phyloP scores from a whole-genome alignment of 1,140 invertebrate genomes.

The Saxidomus purpurata region DNA sequence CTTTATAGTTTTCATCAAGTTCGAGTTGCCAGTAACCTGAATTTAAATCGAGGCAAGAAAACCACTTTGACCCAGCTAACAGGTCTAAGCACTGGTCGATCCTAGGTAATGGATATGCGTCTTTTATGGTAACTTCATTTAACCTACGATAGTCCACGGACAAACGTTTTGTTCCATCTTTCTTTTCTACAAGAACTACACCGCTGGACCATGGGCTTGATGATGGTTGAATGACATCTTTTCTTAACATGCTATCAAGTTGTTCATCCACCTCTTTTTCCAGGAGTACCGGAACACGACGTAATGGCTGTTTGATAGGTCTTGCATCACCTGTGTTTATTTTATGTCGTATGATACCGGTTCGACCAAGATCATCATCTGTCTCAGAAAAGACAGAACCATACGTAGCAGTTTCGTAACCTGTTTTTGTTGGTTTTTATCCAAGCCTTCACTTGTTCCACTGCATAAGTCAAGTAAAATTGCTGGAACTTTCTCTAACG shows the following conservation, averaged over 20 bases:
- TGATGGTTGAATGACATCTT: slow-evolving; percentile 83
- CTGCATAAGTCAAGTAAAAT: background rate
- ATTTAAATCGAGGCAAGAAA: too few relatives aligned
- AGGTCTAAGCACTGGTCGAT: slow-evolving; percentile 61
- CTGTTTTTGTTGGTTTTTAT: background rate
- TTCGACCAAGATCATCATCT: slow-evolving; percentile 50
- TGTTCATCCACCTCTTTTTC: slow-evolving; percentile 34
- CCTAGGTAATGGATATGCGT: slow-evolving; percentile 62
- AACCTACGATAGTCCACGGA: slow-evolving; percentile 87
- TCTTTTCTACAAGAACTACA: slow-evolving; percentile 86
- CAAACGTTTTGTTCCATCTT: slow-evolving; percentile 86
- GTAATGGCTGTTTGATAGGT: slow-evolving; percentile 54
- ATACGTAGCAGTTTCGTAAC: background rate
- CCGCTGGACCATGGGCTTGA: slow-evolving; percentile 87
- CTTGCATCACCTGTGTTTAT: slow-evolving; percentile 51
- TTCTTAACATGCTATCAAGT: slow-evolving; percentile 73
- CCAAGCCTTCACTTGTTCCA: background rate
- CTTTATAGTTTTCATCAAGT: slow-evolving; percentile 76
- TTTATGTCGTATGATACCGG: slow-evolving; percentile 37
- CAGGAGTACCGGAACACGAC: slow-evolving; percentile 32
- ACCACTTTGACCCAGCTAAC: slow-evolving; percentile 46
- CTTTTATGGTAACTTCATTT: slow-evolving; percentile 69
- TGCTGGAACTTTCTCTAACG: background rate
- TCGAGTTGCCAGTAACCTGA: slow-evolving; percentile 83
- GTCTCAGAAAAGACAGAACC: too few relatives aligned